phyloP scores from a whole-genome alignment of 2,113 vertebrate species.

The Sinocyclocheilus maitianheensis region DNA sequence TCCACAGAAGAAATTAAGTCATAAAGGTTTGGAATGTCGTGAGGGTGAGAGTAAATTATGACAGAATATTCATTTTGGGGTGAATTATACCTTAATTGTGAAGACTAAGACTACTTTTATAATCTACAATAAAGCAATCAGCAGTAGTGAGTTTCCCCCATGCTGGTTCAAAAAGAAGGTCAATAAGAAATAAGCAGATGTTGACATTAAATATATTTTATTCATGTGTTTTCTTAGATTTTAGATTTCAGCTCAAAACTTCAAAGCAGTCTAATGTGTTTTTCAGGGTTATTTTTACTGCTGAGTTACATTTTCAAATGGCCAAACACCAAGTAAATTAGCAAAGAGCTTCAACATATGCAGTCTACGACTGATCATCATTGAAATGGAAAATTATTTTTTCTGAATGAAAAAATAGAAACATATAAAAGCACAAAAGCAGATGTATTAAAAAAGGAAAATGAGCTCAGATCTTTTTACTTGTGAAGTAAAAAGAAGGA shows the following conservation, averaged over 20 bases:
- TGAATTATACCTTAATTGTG: background rate
- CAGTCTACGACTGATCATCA: background rate
- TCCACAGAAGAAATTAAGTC: background rate
- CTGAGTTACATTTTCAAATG: background rate
- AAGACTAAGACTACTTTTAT: background rate
- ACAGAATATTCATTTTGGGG: background rate
- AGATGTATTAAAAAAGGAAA: slow-evolving; percentile 24
- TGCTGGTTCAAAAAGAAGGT: background rate
- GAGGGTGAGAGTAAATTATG: background rate
- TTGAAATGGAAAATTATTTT: background rate
- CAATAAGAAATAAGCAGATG: background rate
- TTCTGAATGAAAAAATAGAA: background rate
- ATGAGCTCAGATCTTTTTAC: slow-evolving; percentile 14
- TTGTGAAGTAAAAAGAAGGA: slow-evolving; percentile 10
- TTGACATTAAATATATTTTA: background rate
- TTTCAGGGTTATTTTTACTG: background rate
- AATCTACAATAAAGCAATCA: background rate
- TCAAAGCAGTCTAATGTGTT: background rate
- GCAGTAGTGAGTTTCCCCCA: background rate
- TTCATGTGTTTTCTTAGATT: background rate
- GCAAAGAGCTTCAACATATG: too few relatives aligned
- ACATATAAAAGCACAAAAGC: slow-evolving; percentile 1
- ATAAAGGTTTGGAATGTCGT: background rate
- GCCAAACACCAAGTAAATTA: background rate
- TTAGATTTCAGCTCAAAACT: background rate